A percentile compares a stretch with the other conserved stretches of the same genome.
phyloP scores from a whole-genome alignment of 2,797 vertebrate species.

The Odontamblyopus rebecca region DNA sequence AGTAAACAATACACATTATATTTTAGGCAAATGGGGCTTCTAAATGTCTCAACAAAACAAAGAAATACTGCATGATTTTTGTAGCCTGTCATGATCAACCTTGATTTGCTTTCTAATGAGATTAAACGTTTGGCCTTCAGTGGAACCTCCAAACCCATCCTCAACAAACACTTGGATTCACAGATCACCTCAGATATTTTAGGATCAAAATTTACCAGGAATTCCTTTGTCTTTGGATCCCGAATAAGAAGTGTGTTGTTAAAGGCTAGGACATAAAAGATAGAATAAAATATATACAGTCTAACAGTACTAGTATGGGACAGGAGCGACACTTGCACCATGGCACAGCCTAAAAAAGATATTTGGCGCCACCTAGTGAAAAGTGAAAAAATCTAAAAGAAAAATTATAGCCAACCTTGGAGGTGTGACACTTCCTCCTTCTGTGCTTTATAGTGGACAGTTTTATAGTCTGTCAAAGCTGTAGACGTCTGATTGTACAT shows the following conservation, averaged over 20 bases:
- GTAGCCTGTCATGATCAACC: slow-evolving; percentile 64
- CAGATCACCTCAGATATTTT: slow-evolving; percentile 77
- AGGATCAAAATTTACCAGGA: slow-evolving; percentile 82
- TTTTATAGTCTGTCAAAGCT: slow-evolving; percentile 77
- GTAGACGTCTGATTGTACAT: slow-evolving; percentile 80
- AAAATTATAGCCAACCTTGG: slow-evolving; percentile 65
- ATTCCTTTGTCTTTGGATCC: slow-evolving; percentile 74
- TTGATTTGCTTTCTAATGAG: slow-evolving; percentile 74
- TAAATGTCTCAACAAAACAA: not conserved
- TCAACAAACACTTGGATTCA: slow-evolving; percentile 83
- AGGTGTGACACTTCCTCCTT: slow-evolving; percentile 74
- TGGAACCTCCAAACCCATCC: slow-evolving; percentile 80
- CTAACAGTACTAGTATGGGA: too few species aligned
- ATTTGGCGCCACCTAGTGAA: not conserved
- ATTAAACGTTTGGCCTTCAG: slow-evolving; percentile 74
- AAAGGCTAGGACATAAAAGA: slow-evolving; percentile 64
- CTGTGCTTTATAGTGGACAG: slow-evolving; percentile 77
- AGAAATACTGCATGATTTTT: slow-evolving; percentile 48
- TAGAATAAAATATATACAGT: too few species aligned
- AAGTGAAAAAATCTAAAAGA: slow-evolving; percentile 3
- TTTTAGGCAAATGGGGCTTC: not conserved
- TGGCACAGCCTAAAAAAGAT: not conserved
- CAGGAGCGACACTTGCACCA: not conserved
- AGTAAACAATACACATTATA: slow-evolving; percentile 19
- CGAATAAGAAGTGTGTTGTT: slow-evolving; percentile 75